Evolutionary conservation across 2,797 vertebrate species (phyloP).

Genomic region (Rhabdomys pumilio): DNA sequence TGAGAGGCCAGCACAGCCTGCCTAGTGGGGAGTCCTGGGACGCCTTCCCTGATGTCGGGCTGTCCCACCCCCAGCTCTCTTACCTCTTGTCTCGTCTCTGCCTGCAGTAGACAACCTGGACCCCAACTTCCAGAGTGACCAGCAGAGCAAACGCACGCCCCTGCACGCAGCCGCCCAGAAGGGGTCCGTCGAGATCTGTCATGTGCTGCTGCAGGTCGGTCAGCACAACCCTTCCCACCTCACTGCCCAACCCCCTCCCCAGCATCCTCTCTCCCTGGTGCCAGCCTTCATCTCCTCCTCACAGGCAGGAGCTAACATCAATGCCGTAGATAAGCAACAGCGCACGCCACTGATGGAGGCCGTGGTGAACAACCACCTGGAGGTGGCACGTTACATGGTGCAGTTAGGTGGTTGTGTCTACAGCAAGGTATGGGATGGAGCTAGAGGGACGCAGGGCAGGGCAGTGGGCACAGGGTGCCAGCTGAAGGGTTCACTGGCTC

Average conservation of each 20-base stretch:
- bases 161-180: slow-evolving; percentile 95
- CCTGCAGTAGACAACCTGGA: slow-evolving; percentile 95
- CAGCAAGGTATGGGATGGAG: slow-evolving; percentile 89
- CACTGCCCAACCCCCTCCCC: neutral
- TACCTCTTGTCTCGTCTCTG: neutral
- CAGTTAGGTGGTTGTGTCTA: slow-evolving; percentile 94
- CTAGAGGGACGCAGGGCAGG: fast-evolving
- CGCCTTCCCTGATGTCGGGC: neutral
- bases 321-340: slow-evolving; percentile 94
- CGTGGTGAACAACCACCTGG: slow-evolving; percentile 94
- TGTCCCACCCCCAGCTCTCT: neutral
- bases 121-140: slow-evolving; percentile 95
- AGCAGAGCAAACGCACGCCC: slow-evolving; percentile 94
- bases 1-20: neutral
- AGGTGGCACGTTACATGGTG: slow-evolving; percentile 93
- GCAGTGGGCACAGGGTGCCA: fast-evolving
- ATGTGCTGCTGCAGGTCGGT: slow-evolving; percentile 94
- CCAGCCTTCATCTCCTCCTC: neutral
- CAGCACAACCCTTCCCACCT: neutral
- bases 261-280: neutral
- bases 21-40: neutral
- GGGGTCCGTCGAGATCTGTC: slow-evolving; percentile 95
- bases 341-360: slow-evolving; percentile 96
- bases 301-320: slow-evolving; percentile 95
- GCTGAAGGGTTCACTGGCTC: neutral